Conservation (phyloP, 2,888 invertebrate species). For the Metallyticus violacea region DNA sequence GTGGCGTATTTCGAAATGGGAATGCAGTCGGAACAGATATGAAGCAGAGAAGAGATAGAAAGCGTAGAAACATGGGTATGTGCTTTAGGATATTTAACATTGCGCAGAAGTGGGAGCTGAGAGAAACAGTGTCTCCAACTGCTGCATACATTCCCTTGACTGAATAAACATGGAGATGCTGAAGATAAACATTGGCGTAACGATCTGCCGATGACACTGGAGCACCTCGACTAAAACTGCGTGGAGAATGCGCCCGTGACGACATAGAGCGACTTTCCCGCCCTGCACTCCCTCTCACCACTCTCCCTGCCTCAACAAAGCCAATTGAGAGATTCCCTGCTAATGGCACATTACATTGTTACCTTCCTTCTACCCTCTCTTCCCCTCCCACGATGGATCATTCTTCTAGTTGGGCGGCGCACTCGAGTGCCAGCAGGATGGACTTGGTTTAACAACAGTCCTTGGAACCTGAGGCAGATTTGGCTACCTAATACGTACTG, state of each 20-base stretch:
- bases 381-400: not conserved
- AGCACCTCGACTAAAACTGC: not conserved
- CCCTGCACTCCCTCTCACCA: not conserved
- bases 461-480: not conserved
- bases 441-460: not conserved
- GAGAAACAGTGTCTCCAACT: not conserved
- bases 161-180: not conserved
- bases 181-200: not conserved
- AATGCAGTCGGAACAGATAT: no score
- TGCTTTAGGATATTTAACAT: no score
- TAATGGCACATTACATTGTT: slow-evolving; percentile 53
- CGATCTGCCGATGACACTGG: not conserved
- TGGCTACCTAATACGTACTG: no score
- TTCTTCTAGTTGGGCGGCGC: not conserved
- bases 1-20: no score
- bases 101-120: no score
- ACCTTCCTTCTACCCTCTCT: slow-evolving; percentile 40
- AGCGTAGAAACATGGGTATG: no score
- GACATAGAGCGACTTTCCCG: no score
- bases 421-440: not conserved
- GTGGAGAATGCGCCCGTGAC: not conserved
- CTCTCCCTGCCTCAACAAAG: slow-evolving; percentile 43
- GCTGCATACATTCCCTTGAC: not conserved
- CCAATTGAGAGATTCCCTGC: slow-evolving; percentile 51
- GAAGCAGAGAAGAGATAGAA: no score